Conservation (phyloP, 2,888 invertebrate genomes). For the Copidosoma aretas region DNA sequence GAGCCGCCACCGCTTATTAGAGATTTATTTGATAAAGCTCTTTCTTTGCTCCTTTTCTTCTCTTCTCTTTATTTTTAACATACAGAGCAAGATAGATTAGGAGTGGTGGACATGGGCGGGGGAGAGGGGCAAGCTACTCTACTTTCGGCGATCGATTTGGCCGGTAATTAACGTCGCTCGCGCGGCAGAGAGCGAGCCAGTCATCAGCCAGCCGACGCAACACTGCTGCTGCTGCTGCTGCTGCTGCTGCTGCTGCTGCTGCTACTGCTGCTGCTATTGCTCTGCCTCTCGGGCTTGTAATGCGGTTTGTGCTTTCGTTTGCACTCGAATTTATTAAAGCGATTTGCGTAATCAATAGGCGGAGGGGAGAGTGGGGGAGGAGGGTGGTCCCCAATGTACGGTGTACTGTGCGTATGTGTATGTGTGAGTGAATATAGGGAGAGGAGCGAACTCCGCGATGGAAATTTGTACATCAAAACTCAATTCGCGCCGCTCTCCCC, state of each 20-base stretch:
- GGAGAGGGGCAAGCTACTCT: background rate
- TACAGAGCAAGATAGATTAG: background rate
- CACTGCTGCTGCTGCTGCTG: too few species aligned
- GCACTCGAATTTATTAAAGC: conserved; percentile 34
- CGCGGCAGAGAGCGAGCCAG: too few species aligned
- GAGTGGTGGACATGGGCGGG: too few species aligned
- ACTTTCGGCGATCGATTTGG: conserved; percentile 19
- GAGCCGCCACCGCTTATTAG: conserved; percentile 24
- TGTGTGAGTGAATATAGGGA: background rate
- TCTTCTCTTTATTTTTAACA: background rate
- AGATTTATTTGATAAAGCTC: conserved; percentile 30
- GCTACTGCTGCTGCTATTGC: too few species aligned
- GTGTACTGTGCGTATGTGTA: background rate
- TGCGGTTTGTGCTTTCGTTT: conserved; percentile 26
- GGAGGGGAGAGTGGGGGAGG: background rate
- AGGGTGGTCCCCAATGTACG: background rate
- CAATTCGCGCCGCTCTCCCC: conserved; percentile 25
- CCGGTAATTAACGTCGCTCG: conserved; percentile 27
- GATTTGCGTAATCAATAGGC: conserved; percentile 34
- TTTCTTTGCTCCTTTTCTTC: background rate
- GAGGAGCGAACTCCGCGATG: conserved; percentile 13
- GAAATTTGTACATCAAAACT: conserved; percentile 39
- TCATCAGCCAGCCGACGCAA: background rate
- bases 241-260: too few species aligned
- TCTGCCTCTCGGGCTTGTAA: conserved; percentile 13